Conservation (phyloP, 2,113 vertebrate species). For the Solea senegalensis region DNA sequence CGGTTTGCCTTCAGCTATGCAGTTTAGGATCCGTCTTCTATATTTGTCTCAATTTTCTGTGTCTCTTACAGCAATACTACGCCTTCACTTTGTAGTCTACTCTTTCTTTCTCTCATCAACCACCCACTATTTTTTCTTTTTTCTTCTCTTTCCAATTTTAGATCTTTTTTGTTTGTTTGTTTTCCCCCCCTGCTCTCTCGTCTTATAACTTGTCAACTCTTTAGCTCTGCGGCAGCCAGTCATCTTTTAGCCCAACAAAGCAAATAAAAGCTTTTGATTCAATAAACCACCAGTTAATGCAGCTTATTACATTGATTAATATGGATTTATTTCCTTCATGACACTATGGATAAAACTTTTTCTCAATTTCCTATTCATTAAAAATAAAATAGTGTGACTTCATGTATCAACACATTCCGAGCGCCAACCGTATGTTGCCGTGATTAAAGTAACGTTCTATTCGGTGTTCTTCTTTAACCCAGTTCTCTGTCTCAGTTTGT, state of each 20-base stretch:
- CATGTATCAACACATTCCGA: too few species aligned
- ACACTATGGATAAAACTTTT: background rate
- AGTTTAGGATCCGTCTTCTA: slow-evolving; percentile 69
- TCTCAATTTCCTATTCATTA: background rate
- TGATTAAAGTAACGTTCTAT: too few species aligned
- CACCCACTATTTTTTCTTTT: slow-evolving; percentile 34
- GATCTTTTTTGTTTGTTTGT: slow-evolving; percentile 13
- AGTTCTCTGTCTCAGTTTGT: background rate
- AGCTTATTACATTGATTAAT: slow-evolving; percentile 7
- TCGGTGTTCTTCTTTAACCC: background rate
- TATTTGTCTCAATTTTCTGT: slow-evolving; percentile 58
- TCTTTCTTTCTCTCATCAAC: slow-evolving; percentile 33
- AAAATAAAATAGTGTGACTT: too few species aligned
- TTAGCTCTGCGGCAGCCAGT: background rate
- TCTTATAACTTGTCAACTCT: slow-evolving; percentile 12
- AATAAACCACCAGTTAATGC: background rate
- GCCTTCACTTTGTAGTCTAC: slow-evolving; percentile 50
- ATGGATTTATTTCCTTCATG: background rate
- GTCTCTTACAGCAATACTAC: slow-evolving; percentile 53
- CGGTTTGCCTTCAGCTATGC: slow-evolving; percentile 65
- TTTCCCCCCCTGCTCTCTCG: background rate
- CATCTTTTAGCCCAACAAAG: background rate
- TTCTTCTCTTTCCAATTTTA: slow-evolving; percentile 27
- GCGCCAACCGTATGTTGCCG: too few species aligned
- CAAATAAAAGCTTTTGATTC: too few species aligned